A percentile compares a stretch with the other conserved stretches of the same genome.
These are phyloP conservation scores for Mallotus villosus DNA, from an alignment of 2,797 vertebrate species.

Conservation along the genomic window DNA sequence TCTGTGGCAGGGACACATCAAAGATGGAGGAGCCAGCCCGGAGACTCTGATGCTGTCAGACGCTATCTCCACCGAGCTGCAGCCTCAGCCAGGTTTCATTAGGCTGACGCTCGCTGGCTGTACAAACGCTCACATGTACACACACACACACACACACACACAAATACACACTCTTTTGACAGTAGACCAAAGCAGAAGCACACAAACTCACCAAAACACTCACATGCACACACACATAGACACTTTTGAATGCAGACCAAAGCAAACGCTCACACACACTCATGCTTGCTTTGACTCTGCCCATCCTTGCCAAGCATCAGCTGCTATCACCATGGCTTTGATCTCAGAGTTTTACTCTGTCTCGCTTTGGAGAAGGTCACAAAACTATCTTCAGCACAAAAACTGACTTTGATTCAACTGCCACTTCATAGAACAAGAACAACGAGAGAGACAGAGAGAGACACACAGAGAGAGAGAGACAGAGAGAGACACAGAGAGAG, in stretches of 20 bases:
- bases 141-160: constrained; percentile 1
- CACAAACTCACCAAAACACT: constrained; percentile 12
- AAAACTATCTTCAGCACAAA: constrained; percentile 39
- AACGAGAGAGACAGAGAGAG: too few species aligned
- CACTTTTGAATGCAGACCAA: background rate
- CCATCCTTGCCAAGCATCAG: constrained; percentile 32
- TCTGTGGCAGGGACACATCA: constrained; percentile 60
- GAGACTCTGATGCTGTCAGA: constrained; percentile 44
- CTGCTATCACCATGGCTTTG: constrained; percentile 34
- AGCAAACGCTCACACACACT: background rate
- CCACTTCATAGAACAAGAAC: constrained; percentile 1
- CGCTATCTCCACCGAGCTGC: constrained; percentile 36
- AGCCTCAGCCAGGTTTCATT: constrained; percentile 35
- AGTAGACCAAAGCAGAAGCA: background rate
- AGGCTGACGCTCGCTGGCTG: constrained; percentile 22
- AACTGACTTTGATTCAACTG: constrained; percentile 32
- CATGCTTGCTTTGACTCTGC: constrained; percentile 9
- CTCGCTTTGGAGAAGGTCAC: constrained; percentile 19
- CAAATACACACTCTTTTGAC: background rate
- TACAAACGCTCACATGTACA: constrained; percentile 17
- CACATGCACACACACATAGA: background rate
- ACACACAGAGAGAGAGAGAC: too few species aligned
- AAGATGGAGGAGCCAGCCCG: constrained; percentile 38
- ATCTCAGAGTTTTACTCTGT: constrained; percentile 36
- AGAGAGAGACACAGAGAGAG: too few species aligned